These are phyloP conservation scores for Serranochromis macrocephalus DNA, from an alignment of 2,113 vertebrate genomes.

Conservation along the genomic window DNA sequence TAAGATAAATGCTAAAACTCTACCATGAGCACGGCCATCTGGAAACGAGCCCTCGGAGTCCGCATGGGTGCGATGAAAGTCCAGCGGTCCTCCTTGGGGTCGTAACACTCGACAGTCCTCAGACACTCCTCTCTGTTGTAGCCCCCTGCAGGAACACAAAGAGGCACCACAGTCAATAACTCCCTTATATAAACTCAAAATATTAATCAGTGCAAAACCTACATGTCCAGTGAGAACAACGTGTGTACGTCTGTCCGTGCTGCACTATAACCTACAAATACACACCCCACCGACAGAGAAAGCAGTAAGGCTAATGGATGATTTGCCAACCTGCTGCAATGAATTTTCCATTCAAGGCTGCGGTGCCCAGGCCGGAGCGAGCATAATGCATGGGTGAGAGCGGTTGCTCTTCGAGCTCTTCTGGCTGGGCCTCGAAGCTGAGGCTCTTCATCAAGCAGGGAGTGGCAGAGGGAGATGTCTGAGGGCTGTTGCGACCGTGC, in stretches of 20 bases:
- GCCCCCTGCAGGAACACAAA: constrained; percentile 73
- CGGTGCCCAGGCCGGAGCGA: constrained; percentile 90
- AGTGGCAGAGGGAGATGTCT: constrained; percentile 89
- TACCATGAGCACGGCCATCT: constrained; percentile 97
- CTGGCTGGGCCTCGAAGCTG: constrained; percentile 87
- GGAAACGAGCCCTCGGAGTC: constrained; percentile 93
- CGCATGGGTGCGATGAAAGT: constrained; percentile 94
- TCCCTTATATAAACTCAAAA: background rate
- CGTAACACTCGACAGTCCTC: constrained; percentile 94
- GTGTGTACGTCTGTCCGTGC: fast-evolving
- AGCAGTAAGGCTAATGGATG: background rate
- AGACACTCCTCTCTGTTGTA: constrained; percentile 97
- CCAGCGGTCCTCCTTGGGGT: constrained; percentile 85
- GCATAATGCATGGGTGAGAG: constrained; percentile 96
- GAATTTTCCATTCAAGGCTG: constrained; percentile 79
- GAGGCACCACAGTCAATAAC: background rate
- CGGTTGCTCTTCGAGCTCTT: constrained; percentile 78
- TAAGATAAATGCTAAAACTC: background rate
- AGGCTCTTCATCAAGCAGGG: constrained; percentile 92
- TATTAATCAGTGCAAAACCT: background rate
- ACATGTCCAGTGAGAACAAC: background rate
- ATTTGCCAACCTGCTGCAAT: constrained; percentile 83
- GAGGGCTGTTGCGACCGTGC: constrained; percentile 91
- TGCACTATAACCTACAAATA: background rate
- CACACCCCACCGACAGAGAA: background rate